Base-by-base conservation (phyloP, 2,888 invertebrate genomes). In the Tholera decimalis region DNA sequence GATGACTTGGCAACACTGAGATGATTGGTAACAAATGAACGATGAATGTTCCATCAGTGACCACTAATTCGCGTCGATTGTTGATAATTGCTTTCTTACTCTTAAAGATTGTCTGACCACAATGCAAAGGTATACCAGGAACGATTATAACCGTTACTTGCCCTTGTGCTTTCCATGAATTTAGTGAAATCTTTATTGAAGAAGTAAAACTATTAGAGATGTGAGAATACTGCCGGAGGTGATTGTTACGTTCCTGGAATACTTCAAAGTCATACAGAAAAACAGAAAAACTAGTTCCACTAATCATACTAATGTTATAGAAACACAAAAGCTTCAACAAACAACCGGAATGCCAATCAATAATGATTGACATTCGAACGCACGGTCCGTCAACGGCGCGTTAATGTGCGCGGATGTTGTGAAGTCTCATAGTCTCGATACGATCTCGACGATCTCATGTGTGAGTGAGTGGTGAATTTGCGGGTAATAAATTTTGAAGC, bases 401-500 rank as follows among this genome's bases (percentile, higher is more conserved):
- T 53, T 79, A 79, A 76, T 60, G 61, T 43, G 54, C 58, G 39
- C 72, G 59, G 61, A 74, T 68, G 65, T 71, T 70, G 57, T 81
- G 81, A 71, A 72, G 53, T 61, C 59, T 58, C 37, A 18, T 24
- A 35, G 46, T 66, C 30, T 58, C 51, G 83, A 85, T 86, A 73
- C 59, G 65, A 82, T 85, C 75, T 72, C 73, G 79, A 58, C 61
- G 37, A 73, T 77, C 57, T 69, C 61, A 84, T 82, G 85, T 82
- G 81, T 86, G 86, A 87, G 85, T 84, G 85, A 89, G 85, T 85
- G 87, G 86, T 84, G 86, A 93, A 91, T 91, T 92, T 80, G 89
- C 87, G 85, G 88, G 85, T 92, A 92, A 93, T 93, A 92, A 92
- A 90, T 92, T 90, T 91, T 87, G 88, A 89, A 87, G 86, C 89